Evolutionary conservation across 2,113 vertebrate species (phyloP).

Genomic region (Pteropus alecto): DNA sequence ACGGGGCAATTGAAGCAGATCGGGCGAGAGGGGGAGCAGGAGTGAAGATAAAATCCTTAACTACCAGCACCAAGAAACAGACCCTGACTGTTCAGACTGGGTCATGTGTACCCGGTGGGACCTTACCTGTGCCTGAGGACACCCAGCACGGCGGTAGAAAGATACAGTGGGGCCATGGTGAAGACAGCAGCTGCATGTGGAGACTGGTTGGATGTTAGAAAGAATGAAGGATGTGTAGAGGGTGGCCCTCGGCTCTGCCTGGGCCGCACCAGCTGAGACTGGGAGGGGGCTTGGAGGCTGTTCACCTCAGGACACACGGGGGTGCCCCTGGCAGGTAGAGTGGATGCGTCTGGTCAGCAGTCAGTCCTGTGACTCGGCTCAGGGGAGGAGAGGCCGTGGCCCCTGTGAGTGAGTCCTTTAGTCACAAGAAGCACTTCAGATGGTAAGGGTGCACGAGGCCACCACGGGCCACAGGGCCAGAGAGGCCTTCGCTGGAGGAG

Average conservation of each 20-base stretch:
- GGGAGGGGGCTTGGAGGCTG: neutral
- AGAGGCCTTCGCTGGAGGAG: neutral
- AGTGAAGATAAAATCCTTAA: neutral
- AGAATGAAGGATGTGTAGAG: neutral
- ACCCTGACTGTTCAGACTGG: neutral
- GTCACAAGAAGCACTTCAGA: neutral
- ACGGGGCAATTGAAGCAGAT: neutral
- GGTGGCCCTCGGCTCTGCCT: no score
- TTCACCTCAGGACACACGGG: no score
- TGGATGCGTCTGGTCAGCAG: neutral
- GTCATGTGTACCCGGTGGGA: neutral
- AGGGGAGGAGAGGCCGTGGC: neutral
- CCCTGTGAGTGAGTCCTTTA: neutral
- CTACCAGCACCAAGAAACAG: neutral
- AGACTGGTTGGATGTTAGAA: neutral
- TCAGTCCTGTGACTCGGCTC: neutral
- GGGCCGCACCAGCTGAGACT: neutral
- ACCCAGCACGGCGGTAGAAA: neutral
- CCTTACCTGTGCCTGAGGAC: neutral
- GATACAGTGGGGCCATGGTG: no score
- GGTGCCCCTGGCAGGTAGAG: no score
- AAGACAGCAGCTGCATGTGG: neutral
- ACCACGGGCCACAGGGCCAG: accelerated
- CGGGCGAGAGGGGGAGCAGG: neutral
- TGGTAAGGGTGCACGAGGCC: no score